Base-by-base conservation (phyloP, 2,113 vertebrate genomes). In the Spea bombifrons region DNA sequence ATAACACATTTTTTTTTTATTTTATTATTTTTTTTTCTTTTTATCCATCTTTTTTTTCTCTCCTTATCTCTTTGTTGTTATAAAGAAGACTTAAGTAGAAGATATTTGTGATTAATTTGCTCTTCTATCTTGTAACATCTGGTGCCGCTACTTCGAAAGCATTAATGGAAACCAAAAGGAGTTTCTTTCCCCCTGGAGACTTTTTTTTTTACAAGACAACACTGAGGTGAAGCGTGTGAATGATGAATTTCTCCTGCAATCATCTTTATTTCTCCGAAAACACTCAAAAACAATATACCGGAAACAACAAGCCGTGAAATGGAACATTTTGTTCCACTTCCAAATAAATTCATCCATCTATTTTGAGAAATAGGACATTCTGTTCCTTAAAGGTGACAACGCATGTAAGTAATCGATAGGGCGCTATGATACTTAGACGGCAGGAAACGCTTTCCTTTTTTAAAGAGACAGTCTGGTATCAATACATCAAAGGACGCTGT, bases 321-420 rank as follows among this genome's bases (percentile, higher is more conserved):
- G 75, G 66, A 53, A 76, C 75, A 76, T 66, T 76, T 69, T 76
- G 75, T 76, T 76, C 75, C 65, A 67, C 66, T 44, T 7, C 52
- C 50, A 69, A 76, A 61, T 66, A 69, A 70, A 76, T 67, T 59
- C n/a, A 69, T 69, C 75, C 66, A 59, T 76, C 66, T 76, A 76
- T 61, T 69, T 45, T 49, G 44, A 69, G 66, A 61, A 67, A 45
- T 17, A 57, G 53, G 66, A 69, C 75, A 69, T 76, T 70, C 44
- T 15, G 66, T 69, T 59, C 49, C 69, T 59, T 43, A 43, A 69
- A 76, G 66, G 66, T 76, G 75, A 76, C 75, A 76, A 59, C 50
- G 57, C 44, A 68, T 53, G 50, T 52, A 10, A 55, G 50, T 52
- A 59, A 67, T 76, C 64, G 55, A 67, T 68, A 67, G 68, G 15